phyloP scores from a whole-genome alignment of 2,888 invertebrate species.

The Sialis fuliginosa region DNA sequence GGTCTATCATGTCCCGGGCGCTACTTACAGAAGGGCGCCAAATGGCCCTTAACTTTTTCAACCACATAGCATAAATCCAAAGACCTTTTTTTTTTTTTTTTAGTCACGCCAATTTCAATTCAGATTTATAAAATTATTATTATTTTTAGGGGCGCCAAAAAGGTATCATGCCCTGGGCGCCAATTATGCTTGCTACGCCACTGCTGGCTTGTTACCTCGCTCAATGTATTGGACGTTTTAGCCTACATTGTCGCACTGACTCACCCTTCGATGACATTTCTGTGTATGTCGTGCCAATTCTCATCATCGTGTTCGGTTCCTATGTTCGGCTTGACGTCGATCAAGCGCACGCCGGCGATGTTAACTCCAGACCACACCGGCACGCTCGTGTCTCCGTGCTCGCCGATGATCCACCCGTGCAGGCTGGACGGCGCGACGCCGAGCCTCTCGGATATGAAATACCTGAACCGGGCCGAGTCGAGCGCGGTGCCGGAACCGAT shows the following conservation, averaged over 20 bases:
- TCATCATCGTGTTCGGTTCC: constrained; percentile 42
- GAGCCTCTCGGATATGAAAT: constrained; percentile 34
- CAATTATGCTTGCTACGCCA: too few relatives aligned
- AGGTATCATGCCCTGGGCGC: too few relatives aligned
- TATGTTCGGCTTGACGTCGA: constrained; percentile 33
- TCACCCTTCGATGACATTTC: constrained; percentile 48
- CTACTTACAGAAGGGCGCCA: too few relatives aligned
- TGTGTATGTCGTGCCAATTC: constrained; percentile 59
- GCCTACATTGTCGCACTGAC: constrained; percentile 20
- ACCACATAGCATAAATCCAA: too few relatives aligned
- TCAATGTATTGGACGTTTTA: too few relatives aligned
- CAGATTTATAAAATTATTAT: too few relatives aligned
- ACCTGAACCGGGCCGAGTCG: constrained; percentile 41
- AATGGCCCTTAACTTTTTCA: too few relatives aligned
- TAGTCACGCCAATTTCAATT: too few relatives aligned
- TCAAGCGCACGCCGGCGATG: constrained; percentile 37
- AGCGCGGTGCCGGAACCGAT: constrained; percentile 45
- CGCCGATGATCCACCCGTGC: constrained; percentile 45
- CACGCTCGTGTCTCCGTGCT: constrained; percentile 43
- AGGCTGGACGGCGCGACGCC: constrained; percentile 34
- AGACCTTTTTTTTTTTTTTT: too few relatives aligned
- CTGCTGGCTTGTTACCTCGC: too few relatives aligned
- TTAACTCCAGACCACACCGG: constrained; percentile 47
- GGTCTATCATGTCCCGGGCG: too few relatives aligned
- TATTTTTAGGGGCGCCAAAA: too few relatives aligned